A percentile compares a stretch with the other conserved stretches of the same genome.
phyloP scores from a whole-genome alignment of 2,888 invertebrate genomes.

The Eumerus sabulonum region DNA sequence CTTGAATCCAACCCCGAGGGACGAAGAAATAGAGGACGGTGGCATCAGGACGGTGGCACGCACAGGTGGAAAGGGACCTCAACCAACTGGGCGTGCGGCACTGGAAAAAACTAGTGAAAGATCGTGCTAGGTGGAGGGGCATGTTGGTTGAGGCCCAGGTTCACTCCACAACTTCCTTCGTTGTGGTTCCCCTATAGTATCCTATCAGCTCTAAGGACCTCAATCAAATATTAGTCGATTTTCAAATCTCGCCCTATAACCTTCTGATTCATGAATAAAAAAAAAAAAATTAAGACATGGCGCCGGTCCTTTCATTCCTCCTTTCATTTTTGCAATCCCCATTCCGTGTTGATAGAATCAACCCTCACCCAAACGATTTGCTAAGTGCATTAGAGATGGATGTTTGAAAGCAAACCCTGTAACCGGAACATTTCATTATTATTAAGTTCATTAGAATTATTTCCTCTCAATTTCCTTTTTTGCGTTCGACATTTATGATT shows the following conservation, averaged over 20 bases:
- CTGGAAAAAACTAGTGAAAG: no score
- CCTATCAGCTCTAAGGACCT: neutral
- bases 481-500: conserved; percentile 19
- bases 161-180: no score
- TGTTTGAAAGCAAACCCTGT: neutral
- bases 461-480: conserved; percentile 35
- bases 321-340: neutral
- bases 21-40: no score
- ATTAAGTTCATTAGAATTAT: conserved; percentile 42
- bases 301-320: neutral
- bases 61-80: no score
- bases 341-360: neutral
- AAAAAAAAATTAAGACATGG: no score
- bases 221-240: neutral
- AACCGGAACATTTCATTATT: conserved; percentile 26
- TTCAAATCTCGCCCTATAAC: neutral
- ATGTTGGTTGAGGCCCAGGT: no score
- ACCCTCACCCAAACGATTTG: neutral
- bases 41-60: no score
- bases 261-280: no score
- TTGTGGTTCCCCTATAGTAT: no score
- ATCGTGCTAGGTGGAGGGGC: no score
- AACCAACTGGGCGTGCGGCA: no score
- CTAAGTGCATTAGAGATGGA: neutral
- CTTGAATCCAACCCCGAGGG: no score